Evolutionary conservation across 2,113 vertebrate species (phyloP), one percentile per base, ranked within the genome.

Genomic region (Elephas maximus): DNA sequence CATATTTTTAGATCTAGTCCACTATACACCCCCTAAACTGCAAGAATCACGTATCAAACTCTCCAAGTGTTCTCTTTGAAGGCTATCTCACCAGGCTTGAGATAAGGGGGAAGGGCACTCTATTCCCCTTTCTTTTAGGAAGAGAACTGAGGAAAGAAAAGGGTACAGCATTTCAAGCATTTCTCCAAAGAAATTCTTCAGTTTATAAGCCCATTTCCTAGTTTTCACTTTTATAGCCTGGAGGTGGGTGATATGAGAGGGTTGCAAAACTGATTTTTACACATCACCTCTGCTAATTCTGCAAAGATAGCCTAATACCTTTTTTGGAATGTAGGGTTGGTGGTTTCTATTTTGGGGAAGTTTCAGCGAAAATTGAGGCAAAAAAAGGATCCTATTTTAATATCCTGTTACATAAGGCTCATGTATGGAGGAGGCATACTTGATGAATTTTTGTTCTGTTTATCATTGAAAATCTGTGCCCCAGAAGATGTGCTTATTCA

Each of bases 401-500:
- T 33, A n/a, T 2, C 17, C 11, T 5, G 15, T 57, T 71, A 17
- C 37, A 30, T 37, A 23, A 8, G 21, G 8, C 30, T 20, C 23
- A 26, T 28, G 11, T 17, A 28, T 37, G 79, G 85, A 91, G 10
- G 60, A 60, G 3, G 33, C 21, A 2, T 63, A 33, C 10, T 30
- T 63, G 93, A 79, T 71, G 74, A 78, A 83, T 65, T 26, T 65
- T 65, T 65, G 41, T 18, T 41, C 18, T 76, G 81, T 74, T 95
- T 92, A 93, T 65, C 63, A 6, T 78, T 69, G 88, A 83, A 88
- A 95, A 84, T 15, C n/a, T 60, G 77, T 76, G 28, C 45, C 83
- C 21, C 44, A 69, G 53, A 89, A 90, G 88, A 93, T 41, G 63
- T 45, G 82, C 11, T 30, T 21, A n/a, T 86, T 92, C 95, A 97